Base-by-base conservation (phyloP, 1,140 invertebrate genomes). In the Melitaea cinxia region DNA sequence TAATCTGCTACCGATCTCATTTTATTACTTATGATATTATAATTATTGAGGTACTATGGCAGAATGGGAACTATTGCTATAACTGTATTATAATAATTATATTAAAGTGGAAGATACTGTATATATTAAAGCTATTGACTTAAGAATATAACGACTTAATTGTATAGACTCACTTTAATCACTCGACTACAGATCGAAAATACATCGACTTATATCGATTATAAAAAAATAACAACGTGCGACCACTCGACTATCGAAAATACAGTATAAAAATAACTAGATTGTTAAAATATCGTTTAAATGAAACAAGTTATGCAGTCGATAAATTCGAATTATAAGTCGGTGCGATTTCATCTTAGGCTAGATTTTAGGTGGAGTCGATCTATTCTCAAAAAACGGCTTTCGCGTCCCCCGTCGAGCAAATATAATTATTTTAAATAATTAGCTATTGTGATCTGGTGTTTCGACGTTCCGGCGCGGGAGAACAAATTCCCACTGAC, bases 71-170 rank as follows among this genome's bases (percentile, higher is more conserved):
- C 83, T 88, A 88, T 90, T 88, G 88, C 82, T 86, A 86, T 68
- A 73, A 78, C 70, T 78, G 80, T 79, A 78, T 77, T 77, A 77
- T 77, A 77, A 82, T 84, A 81, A 78, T 78, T 83, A 83, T 78
- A 85, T 84, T 80, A 83, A 78, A 83, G 77, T 88, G 87, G 85
- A 88, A 89, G 83, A 89, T 89, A 89, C 85, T 87, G 85, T 87
- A 88, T 75, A 83, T 82, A 87, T 89, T 89, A 89, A 89, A 89
- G 87, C 87, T 88, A 89, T 87, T 77, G 76, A 74, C 77, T 82
- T 81, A 82, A 83, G 81, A 85, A 78, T 86, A 87, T 70, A 87
- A 80, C 83, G 80, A 89, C 78, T 77, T 76, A 73, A 66, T 58
- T 65, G 66, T 80, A 74, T 71, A 77, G 69, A 70, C 56, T 70